Conservation (phyloP, 2,797 vertebrate species). For the Tamandua tetradactyla region DNA sequence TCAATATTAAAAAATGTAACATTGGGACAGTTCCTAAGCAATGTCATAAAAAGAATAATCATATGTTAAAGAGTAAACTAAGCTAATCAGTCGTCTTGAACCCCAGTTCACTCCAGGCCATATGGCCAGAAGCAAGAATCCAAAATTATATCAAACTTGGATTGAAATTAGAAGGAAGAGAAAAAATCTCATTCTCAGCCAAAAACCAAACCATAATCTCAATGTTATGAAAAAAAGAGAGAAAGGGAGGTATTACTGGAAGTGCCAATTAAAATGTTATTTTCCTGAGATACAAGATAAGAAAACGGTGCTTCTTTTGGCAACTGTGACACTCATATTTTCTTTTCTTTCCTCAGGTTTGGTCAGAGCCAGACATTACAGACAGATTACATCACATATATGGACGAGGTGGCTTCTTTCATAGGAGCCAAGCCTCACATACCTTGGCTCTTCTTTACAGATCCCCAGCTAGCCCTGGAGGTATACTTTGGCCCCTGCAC, state of each 20-base stretch:
- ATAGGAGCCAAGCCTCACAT: constrained; percentile 85
- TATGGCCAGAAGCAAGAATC: neutral
- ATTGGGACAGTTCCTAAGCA: neutral
- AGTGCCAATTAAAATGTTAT: neutral
- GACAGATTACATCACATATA: constrained; percentile 86
- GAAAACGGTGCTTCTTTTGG: neutral
- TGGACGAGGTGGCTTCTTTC: constrained; percentile 89
- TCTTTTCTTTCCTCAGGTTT: constrained; percentile 80
- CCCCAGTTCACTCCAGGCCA: neutral
- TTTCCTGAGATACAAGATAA: neutral
- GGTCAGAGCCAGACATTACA: constrained; percentile 84
- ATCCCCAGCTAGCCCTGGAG: constrained; percentile 86
- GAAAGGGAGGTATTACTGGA: neutral
- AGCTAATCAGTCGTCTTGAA: neutral
- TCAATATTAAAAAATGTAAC: neutral
- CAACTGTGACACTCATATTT: neutral
- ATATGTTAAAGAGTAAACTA: neutral
- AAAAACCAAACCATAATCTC: neutral
- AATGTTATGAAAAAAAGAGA: neutral
- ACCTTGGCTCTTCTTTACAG: constrained; percentile 85
- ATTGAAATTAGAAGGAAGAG: neutral
- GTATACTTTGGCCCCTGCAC: constrained; percentile 87
- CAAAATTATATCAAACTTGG: neutral
- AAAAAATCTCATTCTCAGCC: neutral
- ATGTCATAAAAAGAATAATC: neutral